A percentile compares a stretch with the other conserved stretches of the same genome.
phyloP scores from a whole-genome alignment of 2,888 invertebrate genomes.

The Himalopsyche anomala region DNA sequence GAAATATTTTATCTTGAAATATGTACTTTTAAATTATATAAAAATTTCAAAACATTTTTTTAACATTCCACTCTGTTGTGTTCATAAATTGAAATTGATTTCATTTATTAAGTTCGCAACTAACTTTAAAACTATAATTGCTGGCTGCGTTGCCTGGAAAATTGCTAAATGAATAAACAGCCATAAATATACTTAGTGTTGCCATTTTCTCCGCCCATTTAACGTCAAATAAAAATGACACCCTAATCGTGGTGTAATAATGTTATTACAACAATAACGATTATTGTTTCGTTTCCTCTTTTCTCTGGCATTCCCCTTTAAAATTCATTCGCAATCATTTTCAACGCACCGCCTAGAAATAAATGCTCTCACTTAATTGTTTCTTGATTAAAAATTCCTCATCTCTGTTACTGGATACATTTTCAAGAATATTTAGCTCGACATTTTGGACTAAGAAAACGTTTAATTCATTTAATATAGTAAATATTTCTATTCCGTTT shows the following conservation, averaged over 20 bases:
- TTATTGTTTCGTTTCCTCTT: constrained; percentile 19
- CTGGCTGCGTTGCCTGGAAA: too few species aligned
- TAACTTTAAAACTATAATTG: too few species aligned
- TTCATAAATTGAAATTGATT: too few species aligned
- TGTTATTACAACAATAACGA: constrained; percentile 31
- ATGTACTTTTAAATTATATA: too few species aligned
- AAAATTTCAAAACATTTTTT: too few species aligned
- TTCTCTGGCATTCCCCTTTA: constrained; percentile 7
- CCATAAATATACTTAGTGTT: too few species aligned
- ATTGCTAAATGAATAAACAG: too few species aligned
- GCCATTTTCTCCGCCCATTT: constrained; percentile 5
- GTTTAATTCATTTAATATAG: background rate
- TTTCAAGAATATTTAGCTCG: background rate
- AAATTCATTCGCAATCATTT: constrained; percentile 29
- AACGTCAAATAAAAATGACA: constrained; percentile 12
- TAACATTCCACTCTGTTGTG: too few species aligned
- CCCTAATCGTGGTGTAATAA: constrained; percentile 4
- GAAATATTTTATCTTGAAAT: too few species aligned
- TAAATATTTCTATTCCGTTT: background rate
- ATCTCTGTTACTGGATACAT: background rate
- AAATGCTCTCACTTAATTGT: constrained; percentile 9
- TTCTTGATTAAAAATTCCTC: constrained; percentile 34
- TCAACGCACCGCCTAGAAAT: background rate
- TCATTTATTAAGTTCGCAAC: too few species aligned
- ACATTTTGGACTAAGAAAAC: background rate